Evolutionary conservation across 2,888 invertebrate genomes (phyloP).

Genomic region (Sphinx pinastri): DNA sequence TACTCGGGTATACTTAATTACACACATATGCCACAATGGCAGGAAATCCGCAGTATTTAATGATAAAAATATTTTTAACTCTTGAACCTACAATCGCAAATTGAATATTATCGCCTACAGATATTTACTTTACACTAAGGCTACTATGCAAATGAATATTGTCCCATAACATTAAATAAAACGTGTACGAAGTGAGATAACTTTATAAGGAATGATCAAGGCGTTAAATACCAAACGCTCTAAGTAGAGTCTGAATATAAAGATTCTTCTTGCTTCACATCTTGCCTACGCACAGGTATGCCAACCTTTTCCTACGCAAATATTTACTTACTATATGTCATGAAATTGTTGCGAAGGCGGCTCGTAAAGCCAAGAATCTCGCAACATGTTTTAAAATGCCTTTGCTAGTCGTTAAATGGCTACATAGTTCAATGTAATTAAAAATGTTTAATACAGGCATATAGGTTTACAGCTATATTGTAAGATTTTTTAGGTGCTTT

Average conservation of each 20-base stretch:
- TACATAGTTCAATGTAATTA: not conserved
- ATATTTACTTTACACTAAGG: too few relatives aligned
- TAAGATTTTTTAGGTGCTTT: too few relatives aligned
- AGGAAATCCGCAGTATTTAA: too few relatives aligned
- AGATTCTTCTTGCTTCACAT: conserved; percentile 2
- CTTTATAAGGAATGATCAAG: too few relatives aligned
- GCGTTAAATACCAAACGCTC: too few relatives aligned
- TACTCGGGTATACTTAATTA: not conserved
- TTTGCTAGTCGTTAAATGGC: not conserved
- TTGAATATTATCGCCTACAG: not conserved
- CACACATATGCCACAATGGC: too few relatives aligned
- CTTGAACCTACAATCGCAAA: too few relatives aligned
- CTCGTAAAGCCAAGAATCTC: conserved; percentile 9
- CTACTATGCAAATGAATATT: too few relatives aligned
- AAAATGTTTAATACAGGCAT: not conserved
- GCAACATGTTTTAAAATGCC: not conserved
- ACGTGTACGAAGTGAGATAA: too few relatives aligned
- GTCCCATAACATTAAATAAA: not conserved
- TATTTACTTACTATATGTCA: not conserved
- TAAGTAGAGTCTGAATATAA: not conserved
- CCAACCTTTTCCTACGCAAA: conserved; percentile 12
- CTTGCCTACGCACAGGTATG: not conserved
- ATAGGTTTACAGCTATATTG: too few relatives aligned
- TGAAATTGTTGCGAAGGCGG: conserved; percentile 11
- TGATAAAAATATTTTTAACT: too few relatives aligned